Conservation (phyloP, 2,113 vertebrate species). For the Pterocles burchelli region DNA sequence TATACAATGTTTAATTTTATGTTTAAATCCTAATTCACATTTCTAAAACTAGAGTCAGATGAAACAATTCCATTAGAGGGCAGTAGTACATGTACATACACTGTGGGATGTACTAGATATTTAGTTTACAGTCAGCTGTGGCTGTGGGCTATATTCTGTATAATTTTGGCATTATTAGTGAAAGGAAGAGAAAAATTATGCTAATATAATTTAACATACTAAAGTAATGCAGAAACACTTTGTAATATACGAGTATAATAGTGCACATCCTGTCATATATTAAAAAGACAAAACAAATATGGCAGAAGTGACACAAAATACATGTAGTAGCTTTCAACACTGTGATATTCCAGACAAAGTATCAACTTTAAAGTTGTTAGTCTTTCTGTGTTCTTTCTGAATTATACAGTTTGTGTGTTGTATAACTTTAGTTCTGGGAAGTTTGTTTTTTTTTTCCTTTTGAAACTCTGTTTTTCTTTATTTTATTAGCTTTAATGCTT, state of each 20-base stretch:
- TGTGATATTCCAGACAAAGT: background rate
- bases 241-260: background rate
- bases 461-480: background rate
- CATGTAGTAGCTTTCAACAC: background rate
- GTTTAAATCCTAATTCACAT: background rate
- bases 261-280: background rate
- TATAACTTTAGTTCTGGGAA: background rate
- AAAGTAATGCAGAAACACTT: background rate
- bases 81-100: conserved; percentile 7
- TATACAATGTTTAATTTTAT: background rate
- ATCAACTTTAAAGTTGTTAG: background rate
- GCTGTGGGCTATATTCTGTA: background rate
- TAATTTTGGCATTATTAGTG: background rate
- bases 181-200: background rate
- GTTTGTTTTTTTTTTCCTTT: background rate
- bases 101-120: background rate
- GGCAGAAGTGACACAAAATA: background rate
- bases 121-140: background rate
- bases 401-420: background rate
- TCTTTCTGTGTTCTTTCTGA: background rate
- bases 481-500: background rate
- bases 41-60: background rate
- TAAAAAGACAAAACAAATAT: fast-evolving
- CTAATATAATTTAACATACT: background rate
- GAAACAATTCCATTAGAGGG: conserved; percentile 31